Evolutionary conservation across 1,140 invertebrate genomes (phyloP).

Genomic region (Orius insidiosus): DNA sequence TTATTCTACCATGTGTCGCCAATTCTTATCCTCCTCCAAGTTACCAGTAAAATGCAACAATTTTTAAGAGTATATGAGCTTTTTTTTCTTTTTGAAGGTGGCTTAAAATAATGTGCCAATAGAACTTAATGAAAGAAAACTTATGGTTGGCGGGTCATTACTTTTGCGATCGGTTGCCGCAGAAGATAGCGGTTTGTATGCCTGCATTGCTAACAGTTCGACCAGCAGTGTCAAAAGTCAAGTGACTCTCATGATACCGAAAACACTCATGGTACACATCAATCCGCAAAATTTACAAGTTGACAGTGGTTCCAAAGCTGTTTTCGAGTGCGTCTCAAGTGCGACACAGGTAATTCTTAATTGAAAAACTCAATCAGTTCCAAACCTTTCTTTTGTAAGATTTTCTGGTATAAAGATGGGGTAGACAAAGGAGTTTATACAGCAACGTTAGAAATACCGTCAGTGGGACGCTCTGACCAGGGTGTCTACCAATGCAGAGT

Average conservation of each 20-base stretch:
- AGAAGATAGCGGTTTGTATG: slow-evolving; percentile 3
- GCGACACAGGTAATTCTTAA: background rate
- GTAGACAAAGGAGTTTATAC: slow-evolving; percentile 9
- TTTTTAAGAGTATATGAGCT: background rate
- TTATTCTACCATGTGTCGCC: slow-evolving; percentile 6
- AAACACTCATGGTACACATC: slow-evolving; percentile 7
- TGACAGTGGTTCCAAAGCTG: slow-evolving; percentile 7
- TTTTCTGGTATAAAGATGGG: slow-evolving; percentile 14
- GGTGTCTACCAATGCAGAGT: slow-evolving; percentile 76
- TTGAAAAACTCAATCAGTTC: background rate
- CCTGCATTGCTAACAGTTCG: slow-evolving; percentile 1
- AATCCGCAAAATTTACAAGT: slow-evolving; percentile 5
- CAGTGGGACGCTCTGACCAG: slow-evolving; percentile 49
- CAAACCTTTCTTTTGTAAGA: slow-evolving; percentile 3
- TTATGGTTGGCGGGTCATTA: slow-evolving; percentile 12
- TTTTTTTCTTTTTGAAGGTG: slow-evolving; percentile 1
- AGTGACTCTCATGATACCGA: slow-evolving; percentile 8
- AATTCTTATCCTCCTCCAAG: background rate
- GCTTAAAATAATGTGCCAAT: background rate
- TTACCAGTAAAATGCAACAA: slow-evolving; percentile 1
- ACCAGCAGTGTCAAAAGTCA: background rate
- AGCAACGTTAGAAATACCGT: slow-evolving; percentile 37
- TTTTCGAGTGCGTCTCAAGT: slow-evolving; percentile 9
- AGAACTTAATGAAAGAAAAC: slow-evolving; percentile 1
- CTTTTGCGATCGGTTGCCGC: slow-evolving; percentile 3